phyloP scores from a whole-genome alignment of 2,888 invertebrate species.

The Teleogryllus oceanicus region DNA sequence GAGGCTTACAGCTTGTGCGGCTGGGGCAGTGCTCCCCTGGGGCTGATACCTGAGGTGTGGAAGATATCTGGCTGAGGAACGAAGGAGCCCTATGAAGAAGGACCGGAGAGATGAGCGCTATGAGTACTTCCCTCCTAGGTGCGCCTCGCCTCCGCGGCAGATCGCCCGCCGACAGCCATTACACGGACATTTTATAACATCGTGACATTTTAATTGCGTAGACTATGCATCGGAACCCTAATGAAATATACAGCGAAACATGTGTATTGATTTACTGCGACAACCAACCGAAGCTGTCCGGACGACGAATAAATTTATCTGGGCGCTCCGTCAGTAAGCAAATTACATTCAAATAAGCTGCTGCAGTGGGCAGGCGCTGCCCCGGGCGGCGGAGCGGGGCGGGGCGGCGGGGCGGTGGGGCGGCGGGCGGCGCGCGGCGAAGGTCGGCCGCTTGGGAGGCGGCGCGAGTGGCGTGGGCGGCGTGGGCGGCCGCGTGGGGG shows the following conservation, averaged over 20 bases:
- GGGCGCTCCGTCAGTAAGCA: neutral
- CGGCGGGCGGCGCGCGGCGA: neutral
- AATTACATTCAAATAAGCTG: constrained; percentile 18
- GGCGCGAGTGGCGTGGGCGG: neutral
- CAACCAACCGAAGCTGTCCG: constrained; percentile 18
- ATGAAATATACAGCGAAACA: neutral
- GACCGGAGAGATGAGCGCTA: too few relatives aligned
- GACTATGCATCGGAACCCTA: neutral
- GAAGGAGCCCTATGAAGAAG: too few relatives aligned
- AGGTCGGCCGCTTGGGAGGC: neutral
- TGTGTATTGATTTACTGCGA: constrained; percentile 1
- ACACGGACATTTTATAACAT: neutral
- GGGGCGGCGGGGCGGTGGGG: neutral
- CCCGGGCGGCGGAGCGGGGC: neutral
- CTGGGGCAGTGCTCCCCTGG: too few relatives aligned
- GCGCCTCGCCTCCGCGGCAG: too few relatives aligned
- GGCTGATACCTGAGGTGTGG: too few relatives aligned
- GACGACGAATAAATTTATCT: neutral
- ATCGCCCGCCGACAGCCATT: too few relatives aligned
- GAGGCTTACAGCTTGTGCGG: too few relatives aligned
- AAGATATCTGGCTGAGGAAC: too few relatives aligned
- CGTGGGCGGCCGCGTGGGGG: neutral
- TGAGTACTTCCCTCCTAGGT: too few relatives aligned
- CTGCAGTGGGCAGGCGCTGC: neutral
- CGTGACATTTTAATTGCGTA: neutral